Evolutionary conservation across 2,113 vertebrate genomes (phyloP).

Genomic region (Pithys albifrons): DNA sequence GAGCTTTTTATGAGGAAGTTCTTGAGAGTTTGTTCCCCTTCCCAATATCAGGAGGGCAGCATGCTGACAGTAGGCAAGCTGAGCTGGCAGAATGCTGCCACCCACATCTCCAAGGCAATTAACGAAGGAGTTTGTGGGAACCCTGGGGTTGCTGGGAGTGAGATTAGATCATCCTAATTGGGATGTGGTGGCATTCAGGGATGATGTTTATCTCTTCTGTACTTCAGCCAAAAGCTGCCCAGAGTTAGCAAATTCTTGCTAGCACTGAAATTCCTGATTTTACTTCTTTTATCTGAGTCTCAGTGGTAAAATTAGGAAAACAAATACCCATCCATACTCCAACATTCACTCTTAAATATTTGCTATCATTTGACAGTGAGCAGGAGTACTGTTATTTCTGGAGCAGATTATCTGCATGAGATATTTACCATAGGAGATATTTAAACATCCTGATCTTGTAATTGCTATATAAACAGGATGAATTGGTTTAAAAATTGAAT

Average conservation of each 20-base stretch:
- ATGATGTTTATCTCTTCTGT: neutral
- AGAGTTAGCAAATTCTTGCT: neutral
- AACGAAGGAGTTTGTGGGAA: too few relatives aligned
- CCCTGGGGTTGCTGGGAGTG: too few relatives aligned
- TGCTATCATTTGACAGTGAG: neutral
- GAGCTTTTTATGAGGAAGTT: neutral
- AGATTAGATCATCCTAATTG: too few relatives aligned
- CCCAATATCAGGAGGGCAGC: neutral
- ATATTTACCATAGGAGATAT: neutral
- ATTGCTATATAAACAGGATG: neutral
- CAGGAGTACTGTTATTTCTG: neutral
- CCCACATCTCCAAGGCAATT: neutral
- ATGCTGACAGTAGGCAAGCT: neutral
- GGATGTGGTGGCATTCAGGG: too few relatives aligned
- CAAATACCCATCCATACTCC: neutral
- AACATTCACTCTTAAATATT: neutral
- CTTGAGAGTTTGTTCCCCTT: neutral
- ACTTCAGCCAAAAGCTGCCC: neutral
- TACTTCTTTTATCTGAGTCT: neutral
- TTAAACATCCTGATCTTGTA: neutral
- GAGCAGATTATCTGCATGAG: neutral
- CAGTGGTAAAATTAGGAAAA: neutral
- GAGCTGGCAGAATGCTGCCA: neutral
- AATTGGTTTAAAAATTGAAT: neutral
- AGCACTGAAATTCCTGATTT: neutral